These are phyloP conservation scores for Hipposideros armiger DNA, from an alignment of 2,113 vertebrate genomes.

Conservation along the genomic window DNA sequence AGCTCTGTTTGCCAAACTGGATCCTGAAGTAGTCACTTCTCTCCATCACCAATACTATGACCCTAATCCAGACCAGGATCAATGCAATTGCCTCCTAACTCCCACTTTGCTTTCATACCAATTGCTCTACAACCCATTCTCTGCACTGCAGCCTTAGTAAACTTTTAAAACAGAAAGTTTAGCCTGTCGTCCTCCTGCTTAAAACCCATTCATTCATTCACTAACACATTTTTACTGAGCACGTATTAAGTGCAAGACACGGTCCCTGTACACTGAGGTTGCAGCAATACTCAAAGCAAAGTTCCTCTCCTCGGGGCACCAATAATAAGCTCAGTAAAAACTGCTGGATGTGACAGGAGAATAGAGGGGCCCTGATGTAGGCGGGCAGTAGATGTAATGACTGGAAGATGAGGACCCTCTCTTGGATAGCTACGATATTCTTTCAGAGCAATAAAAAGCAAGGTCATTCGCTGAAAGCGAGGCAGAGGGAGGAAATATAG, in stretches of 20 bases:
- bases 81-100: background rate
- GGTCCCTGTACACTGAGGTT: background rate
- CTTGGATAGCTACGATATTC: background rate
- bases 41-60: too few species aligned
- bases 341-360: background rate
- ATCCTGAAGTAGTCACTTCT: background rate
- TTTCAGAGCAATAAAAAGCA: background rate
- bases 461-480: background rate
- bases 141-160: background rate
- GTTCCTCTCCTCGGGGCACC: background rate
- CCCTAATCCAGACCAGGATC: background rate
- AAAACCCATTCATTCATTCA: background rate
- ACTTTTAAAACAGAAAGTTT: background rate
- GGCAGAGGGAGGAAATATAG: background rate
- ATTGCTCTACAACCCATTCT: background rate
- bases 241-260: background rate
- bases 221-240: background rate
- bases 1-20: background rate
- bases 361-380: background rate
- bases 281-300: background rate
- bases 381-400: background rate
- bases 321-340: background rate
- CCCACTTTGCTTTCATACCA: background rate
- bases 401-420: background rate
- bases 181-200: background rate